Evolutionary conservation across 2,797 vertebrate genomes (phyloP).

Genomic region (Telmatherina bonti): DNA sequence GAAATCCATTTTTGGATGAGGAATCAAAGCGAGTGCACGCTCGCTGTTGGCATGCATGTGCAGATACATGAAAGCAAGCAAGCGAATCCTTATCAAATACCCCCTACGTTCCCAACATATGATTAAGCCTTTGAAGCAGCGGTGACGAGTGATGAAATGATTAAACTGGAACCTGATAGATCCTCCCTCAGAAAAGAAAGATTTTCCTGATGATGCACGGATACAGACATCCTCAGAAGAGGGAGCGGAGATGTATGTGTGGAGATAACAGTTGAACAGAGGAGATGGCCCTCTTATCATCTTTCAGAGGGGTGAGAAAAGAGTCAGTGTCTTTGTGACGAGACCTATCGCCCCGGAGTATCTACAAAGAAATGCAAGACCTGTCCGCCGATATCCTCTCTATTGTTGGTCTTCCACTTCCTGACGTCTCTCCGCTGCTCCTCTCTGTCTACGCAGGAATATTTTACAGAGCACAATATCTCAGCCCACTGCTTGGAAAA

Average conservation of each 20-base stretch:
- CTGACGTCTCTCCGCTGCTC: conserved; percentile 18
- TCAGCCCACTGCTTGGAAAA: conserved; percentile 13
- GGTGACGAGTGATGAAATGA: conserved; percentile 51
- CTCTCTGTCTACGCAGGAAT: conserved; percentile 9
- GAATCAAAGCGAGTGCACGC: conserved; percentile 2
- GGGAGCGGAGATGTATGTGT: conserved; percentile 34
- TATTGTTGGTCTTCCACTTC: conserved; percentile 51
- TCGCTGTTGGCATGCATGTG: neutral
- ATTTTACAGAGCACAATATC: conserved; percentile 15
- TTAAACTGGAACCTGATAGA: conserved; percentile 42
- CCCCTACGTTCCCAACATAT: conserved; percentile 17
- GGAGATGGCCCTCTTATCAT: conserved; percentile 62
- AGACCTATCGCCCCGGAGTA: conserved; percentile 43
- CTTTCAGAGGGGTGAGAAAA: conserved; percentile 51
- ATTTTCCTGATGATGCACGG: conserved; percentile 52
- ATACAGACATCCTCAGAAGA: conserved; percentile 53
- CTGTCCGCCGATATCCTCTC: conserved; percentile 39
- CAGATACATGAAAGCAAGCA: neutral
- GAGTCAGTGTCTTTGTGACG: conserved; percentile 35
- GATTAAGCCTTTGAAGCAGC: conserved; percentile 49
- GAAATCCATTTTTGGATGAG: conserved; percentile 3
- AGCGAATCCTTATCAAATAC: neutral
- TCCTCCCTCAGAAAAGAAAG: conserved; percentile 36
- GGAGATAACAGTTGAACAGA: conserved; percentile 58
- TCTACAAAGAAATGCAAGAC: conserved; percentile 53